phyloP scores from a whole-genome alignment of 2,888 invertebrate genomes.

The Callinectes sapidus region DNA sequence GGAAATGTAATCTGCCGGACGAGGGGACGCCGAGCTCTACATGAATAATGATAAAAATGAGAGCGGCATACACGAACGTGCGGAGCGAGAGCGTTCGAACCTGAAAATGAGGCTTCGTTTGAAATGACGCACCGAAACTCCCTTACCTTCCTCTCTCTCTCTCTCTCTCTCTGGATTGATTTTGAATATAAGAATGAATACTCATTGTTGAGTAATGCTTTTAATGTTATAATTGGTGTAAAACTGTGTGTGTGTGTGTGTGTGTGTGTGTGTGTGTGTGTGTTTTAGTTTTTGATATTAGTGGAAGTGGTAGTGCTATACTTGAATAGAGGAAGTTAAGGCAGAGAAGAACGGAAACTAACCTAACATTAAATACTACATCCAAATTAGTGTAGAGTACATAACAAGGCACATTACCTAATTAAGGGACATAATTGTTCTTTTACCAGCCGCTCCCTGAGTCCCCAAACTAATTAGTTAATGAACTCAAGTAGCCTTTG shows the following conservation, averaged over 20 bases:
- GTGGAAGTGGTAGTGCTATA: no score
- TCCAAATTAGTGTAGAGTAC: slow-evolving; percentile 29
- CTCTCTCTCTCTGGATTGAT: not conserved
- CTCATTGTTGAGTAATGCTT: not conserved
- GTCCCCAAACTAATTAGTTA: slow-evolving; percentile 34
- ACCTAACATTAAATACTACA: not conserved
- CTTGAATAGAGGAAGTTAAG: not conserved
- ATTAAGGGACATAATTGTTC: slow-evolving; percentile 17
- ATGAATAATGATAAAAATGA: slow-evolving; percentile 8
- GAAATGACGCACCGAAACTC: not conserved
- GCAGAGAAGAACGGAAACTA: not conserved
- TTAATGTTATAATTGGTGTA: not conserved
- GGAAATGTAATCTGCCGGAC: slow-evolving; percentile 11
- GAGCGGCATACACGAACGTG: not conserved
- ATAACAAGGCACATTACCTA: slow-evolving; percentile 30
- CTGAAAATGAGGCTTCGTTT: slow-evolving; percentile 25
- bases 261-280: no score
- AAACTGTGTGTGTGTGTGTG: no score
- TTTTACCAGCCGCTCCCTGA: slow-evolving; percentile 16
- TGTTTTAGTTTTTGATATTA: no score
- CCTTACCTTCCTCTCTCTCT: not conserved
- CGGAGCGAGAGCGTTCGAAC: not conserved
- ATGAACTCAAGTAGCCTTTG: slow-evolving; percentile 18
- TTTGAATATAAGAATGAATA: not conserved
- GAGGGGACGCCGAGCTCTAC: slow-evolving; percentile 11